These are phyloP conservation scores for Dromius quadrimaculatus DNA, from an alignment of 2,888 invertebrate genomes.

Conservation along the genomic window DNA sequence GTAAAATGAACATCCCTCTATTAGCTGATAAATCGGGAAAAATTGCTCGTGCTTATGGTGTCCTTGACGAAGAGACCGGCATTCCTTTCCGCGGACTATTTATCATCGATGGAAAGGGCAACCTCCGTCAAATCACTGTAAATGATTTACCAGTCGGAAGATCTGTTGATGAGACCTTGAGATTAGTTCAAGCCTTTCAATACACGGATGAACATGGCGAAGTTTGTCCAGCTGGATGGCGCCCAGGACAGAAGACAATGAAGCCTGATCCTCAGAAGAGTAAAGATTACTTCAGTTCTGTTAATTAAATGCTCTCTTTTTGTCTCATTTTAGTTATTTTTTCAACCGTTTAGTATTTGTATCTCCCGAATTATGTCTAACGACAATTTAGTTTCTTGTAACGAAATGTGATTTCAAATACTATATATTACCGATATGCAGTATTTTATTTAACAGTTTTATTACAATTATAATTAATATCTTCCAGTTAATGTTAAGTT, in stretches of 20 bases:
- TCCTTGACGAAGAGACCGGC: constrained; percentile 91
- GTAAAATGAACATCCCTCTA: constrained; percentile 93
- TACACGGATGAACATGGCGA: constrained; percentile 94
- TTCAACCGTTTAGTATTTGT: constrained; percentile 34
- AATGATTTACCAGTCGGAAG: constrained; percentile 97
- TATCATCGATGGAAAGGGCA: constrained; percentile 91
- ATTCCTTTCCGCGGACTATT: constrained; percentile 95
- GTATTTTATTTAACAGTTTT: constrained; percentile 29
- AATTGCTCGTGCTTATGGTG: constrained; percentile 89
- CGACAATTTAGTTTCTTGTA: constrained; percentile 22
- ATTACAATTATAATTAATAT: constrained; percentile 10
- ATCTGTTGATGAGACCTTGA: constrained; percentile 90
- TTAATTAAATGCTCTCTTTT: constrained; percentile 54
- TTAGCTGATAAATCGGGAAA: constrained; percentile 91
- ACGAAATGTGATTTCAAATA: constrained; percentile 28
- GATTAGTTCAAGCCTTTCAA: constrained; percentile 97
- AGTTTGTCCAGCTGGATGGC: constrained; percentile 96
- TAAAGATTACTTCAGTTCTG: constrained; percentile 76
- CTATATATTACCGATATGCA: constrained; percentile 29
- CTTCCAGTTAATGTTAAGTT: constrained; percentile 30
- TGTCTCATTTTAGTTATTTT: neutral
- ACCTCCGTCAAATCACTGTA: constrained; percentile 92
- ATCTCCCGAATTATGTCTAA: neutral
- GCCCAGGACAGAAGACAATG: constrained; percentile 92
- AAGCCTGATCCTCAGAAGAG: constrained; percentile 87